Percentiles rank a stretch among this genome's conserved stretches.
These are phyloP conservation scores for Colinus virginianus DNA, from an alignment of 2,113 vertebrate genomes.

Conservation along the genomic window DNA sequence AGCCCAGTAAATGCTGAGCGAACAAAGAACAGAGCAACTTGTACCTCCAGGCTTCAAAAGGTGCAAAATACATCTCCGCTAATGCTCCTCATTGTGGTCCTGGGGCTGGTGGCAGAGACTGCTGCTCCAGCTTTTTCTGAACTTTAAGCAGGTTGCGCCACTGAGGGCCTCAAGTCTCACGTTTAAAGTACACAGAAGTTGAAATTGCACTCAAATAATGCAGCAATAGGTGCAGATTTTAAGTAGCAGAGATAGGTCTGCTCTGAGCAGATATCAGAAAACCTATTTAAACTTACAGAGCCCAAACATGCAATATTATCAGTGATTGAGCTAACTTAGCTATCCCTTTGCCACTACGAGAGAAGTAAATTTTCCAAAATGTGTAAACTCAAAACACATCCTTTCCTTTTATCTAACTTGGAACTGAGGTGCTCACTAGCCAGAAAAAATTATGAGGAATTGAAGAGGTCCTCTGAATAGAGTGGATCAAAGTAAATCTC, in stretches of 20 bases:
- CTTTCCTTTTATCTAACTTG: not conserved
- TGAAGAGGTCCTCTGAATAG: not conserved
- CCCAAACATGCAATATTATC: not conserved
- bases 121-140: not conserved
- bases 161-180: not conserved
- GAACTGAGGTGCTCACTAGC: not conserved
- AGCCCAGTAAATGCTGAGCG: fast-evolving
- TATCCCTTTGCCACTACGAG: not conserved
- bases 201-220: not conserved
- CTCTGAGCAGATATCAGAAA: not conserved
- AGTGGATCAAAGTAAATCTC: not conserved
- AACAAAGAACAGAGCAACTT: not conserved
- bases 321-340: not conserved
- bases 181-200: not conserved
- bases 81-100: not conserved
- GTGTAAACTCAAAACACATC: not conserved
- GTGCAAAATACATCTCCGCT: not conserved
- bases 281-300: not conserved
- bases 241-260: not conserved
- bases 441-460: not conserved
- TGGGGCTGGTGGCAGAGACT: not conserved
- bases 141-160: not conserved
- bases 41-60: not conserved
- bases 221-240: not conserved
- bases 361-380: not conserved